A percentile compares a stretch with the other conserved stretches of the same genome.
Conservation (phyloP, 2,888 invertebrate species). For the Ichneumoninae sp. region DNA sequence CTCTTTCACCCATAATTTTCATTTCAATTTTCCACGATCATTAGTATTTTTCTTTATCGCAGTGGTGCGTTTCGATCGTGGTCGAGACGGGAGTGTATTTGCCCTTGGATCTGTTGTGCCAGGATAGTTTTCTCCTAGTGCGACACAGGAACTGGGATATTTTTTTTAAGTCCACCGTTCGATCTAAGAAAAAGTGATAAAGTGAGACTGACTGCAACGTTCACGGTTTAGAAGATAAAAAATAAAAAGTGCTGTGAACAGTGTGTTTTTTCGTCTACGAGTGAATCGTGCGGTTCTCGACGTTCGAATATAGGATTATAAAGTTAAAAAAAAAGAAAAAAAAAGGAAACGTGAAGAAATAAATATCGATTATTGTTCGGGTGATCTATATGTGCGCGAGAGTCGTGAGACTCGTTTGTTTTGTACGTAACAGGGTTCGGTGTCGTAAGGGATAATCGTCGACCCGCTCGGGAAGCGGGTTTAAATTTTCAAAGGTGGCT, state of each 20-base stretch:
- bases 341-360: conserved; percentile 86
- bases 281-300: conserved; percentile 17
- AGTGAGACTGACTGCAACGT: conserved; percentile 7
- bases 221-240: background rate
- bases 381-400: conserved; percentile 24
- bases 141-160: conserved; percentile 41
- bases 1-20: background rate
- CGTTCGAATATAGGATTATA: conserved; percentile 84
- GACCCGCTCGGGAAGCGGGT: conserved; percentile 74
- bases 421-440: conserved; percentile 5
- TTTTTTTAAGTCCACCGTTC: background rate
- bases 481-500: conserved; percentile 79
- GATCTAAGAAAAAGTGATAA: conserved; percentile 1
- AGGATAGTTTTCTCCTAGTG: conserved; percentile 42
- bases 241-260: conserved; percentile 4
- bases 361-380: background rate
- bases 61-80: conserved; percentile 20
- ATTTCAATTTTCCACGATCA: background rate
- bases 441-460: conserved; percentile 51
- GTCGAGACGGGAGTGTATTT: background rate
- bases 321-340: conserved; percentile 90
- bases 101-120: conserved; percentile 27
- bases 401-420: conserved; percentile 16
- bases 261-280: background rate
- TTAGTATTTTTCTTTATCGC: background rate